Percentiles rank a stretch among this genome's conserved stretches.
phyloP scores from a whole-genome alignment of 2,113 vertebrate species.

The Galeopterus variegatus region DNA sequence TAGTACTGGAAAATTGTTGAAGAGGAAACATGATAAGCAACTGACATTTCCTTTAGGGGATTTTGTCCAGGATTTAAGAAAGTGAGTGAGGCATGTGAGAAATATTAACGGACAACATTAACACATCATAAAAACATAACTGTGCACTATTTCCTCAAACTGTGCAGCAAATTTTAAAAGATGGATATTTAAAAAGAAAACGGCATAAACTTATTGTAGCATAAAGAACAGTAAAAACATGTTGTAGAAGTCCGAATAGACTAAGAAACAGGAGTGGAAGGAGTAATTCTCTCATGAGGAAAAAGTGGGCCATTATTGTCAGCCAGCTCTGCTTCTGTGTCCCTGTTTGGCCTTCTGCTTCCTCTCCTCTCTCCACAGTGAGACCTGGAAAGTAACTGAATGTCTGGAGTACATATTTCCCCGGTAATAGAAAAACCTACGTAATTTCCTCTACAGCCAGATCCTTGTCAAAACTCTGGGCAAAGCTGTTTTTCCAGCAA shows the following conservation, averaged over 20 bases:
- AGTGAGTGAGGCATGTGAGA: conserved; percentile 56
- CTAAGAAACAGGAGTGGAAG: neutral
- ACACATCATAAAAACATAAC: neutral
- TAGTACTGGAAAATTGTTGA: conserved; percentile 35
- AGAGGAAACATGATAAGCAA: conserved; percentile 35
- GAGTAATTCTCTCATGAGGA: neutral
- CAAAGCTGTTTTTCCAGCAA: neutral
- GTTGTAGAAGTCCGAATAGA: neutral
- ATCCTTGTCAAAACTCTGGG: conserved; percentile 14
- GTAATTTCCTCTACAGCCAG: neutral
- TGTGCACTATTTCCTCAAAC: conserved; percentile 11
- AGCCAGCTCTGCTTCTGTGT: neutral
- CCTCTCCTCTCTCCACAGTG: neutral
- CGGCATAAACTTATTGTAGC: neutral
- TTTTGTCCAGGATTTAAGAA: conserved; percentile 52
- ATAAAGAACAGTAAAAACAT: neutral
- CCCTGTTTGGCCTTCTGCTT: neutral
- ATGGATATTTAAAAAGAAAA: conserved; percentile 13
- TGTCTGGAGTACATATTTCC: neutral
- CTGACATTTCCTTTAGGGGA: conserved; percentile 65
- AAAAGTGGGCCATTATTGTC: conserved; percentile 25
- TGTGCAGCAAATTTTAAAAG: neutral
- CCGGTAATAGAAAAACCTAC: neutral
- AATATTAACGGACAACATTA: conserved; percentile 65
- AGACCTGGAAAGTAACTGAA: neutral